Base-by-base conservation (phyloP, 2,113 vertebrate genomes). In the Camelus bactrianus region DNA sequence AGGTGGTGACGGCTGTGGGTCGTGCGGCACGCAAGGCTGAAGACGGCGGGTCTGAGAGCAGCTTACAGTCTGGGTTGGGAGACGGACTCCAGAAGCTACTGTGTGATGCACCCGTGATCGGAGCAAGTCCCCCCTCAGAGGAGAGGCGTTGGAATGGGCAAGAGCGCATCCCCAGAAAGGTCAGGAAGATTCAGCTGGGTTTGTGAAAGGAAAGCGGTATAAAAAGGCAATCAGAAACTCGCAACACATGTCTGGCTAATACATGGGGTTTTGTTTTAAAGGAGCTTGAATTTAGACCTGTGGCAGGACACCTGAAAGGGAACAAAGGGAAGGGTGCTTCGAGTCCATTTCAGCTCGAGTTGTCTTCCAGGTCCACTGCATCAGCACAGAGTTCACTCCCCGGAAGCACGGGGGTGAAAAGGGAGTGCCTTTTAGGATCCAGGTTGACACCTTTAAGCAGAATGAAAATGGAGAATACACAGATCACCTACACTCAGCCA, bases 321-420 rank as follows among this genome's bases (percentile, higher is more conserved):
- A 77, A 32, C 65, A 54, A 17, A 56, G 20, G 48, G 70, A 50
- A 88, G 76, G n/a, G 50, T 17, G 6, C 58, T 77, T 56, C 32
- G 81, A 62, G 32, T 20, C 38, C 35, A 35, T 81, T 26, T 91
- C n/a, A 70, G n/a, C 69, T 4, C 64, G 6, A 9, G 28, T 93
- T 95, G 65, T 69, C 69, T 84, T 87, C 9, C 89, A 99, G 99
- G 99, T 99, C 50, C 99, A 99, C 97, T 99, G 99, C 93, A 99
- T 99, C 98, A 99, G 99, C 98, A 99, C 99, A 86, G 99, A 99
- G 96, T 99, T 99, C 92, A 99, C 99, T 20, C 99, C 99, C 6
- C 98, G 99, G 22, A 99, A 99, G 93, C 99, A 99, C 0, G 99
- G 99, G 83, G 99, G 99, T 65, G 99, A 99, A 82, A 99, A 99